Conservation (phyloP, 2,113 vertebrate genomes). For the Archocentrus centrarchus region DNA sequence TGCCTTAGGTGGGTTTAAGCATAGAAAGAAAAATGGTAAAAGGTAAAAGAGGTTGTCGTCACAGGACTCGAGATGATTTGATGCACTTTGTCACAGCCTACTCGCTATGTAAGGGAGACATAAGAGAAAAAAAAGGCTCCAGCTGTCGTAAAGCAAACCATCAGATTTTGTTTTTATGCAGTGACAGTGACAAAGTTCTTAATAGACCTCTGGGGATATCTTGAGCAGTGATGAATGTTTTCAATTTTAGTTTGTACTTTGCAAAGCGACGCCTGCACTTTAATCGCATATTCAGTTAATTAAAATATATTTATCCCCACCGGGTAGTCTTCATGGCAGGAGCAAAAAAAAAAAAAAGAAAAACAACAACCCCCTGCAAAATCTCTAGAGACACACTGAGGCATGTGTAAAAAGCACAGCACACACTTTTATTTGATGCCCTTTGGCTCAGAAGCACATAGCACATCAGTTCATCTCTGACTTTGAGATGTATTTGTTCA, state of each 20-base stretch:
- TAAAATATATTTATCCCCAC: slow-evolving; percentile 60
- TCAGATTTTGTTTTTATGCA: slow-evolving; percentile 28
- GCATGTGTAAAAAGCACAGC: slow-evolving; percentile 20
- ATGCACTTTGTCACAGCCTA: slow-evolving; percentile 9
- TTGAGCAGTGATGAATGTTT: slow-evolving; percentile 48
- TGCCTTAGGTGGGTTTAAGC: not conserved
- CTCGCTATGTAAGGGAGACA: not conserved
- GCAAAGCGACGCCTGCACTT: slow-evolving; percentile 17
- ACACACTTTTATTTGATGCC: slow-evolving; percentile 33
- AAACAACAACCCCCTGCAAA: not conserved
- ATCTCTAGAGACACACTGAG: slow-evolving; percentile 13
- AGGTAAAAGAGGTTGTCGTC: not conserved
- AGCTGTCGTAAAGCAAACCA: not conserved
- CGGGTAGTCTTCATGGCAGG: slow-evolving; percentile 9
- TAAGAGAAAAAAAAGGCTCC: not conserved
- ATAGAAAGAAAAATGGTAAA: not conserved
- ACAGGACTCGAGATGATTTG: not conserved
- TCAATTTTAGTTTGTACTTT: slow-evolving; percentile 48
- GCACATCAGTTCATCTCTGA: slow-evolving; percentile 35
- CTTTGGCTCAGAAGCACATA: slow-evolving; percentile 24
- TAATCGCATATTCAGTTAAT: slow-evolving; percentile 43
- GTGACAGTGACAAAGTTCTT: slow-evolving; percentile 38
- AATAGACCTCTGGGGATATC: slow-evolving; percentile 27
- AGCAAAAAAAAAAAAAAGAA: not conserved
- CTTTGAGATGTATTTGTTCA: slow-evolving; percentile 34